Base-by-base conservation (phyloP, 2,113 vertebrate genomes). In the Todiramphus chloris region DNA sequence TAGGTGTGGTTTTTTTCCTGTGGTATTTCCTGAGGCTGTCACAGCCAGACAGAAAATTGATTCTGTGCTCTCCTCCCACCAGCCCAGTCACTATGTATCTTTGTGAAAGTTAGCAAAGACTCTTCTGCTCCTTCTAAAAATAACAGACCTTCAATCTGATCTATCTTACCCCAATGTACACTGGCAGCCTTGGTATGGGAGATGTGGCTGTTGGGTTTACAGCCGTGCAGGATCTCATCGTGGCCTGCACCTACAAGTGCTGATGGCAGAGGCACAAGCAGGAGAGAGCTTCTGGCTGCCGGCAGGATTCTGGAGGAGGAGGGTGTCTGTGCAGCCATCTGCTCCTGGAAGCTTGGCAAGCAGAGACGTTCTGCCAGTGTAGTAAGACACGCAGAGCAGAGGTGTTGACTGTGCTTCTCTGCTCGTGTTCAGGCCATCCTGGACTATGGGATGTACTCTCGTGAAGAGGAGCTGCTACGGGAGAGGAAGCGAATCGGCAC, bases 361-460 rank as follows among this genome's bases (percentile, higher is more conserved):
- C 77, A 33, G 44, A 35, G 43, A 25, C 1, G 3, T 39, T 60
- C 73, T 77, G 50, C 21, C 20, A 19, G 18, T 8, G 2, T 5
- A 48, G 86, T 53, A 31, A 70, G 31, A 18, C 9, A 0, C 19
- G 69, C 68, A 72, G 51, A 87, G 53, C 83, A 44, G 63, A 25
- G 43, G 35, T 76, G 58, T 27, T 91, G 37, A 94, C 31, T 53
- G 33, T 88, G 72, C 19, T 86, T 91, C 80, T 91, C 16, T 91
- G 91, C 87, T 90, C 1, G 0, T 48, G 8, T 56, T 74, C 89
- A 98, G 98, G 98, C 98, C 51, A 96, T 98, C 85, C 97, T 98
- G 83, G 98, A 99, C 96, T 99, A 98, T 69, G 98, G 98, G 75
- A 98, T 98, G 98, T 99, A 99, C 95, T 98, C 98, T 48, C 97